Base-by-base conservation (phyloP, 2,797 vertebrate species). In the Malurus splendens region DNA sequence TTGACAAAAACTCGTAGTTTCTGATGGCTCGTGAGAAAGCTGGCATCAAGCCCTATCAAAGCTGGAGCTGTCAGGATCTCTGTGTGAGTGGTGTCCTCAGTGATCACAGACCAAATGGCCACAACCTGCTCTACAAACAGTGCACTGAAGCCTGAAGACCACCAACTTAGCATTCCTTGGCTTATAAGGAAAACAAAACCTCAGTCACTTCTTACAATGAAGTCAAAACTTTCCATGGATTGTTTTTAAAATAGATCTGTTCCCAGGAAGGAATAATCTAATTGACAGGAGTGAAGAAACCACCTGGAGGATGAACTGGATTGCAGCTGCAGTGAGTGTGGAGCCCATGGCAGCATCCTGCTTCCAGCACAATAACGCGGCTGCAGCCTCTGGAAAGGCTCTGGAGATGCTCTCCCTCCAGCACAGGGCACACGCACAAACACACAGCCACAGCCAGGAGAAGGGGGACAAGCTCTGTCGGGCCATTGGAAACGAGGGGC, bases 21-120 rank as follows among this genome's bases (percentile, higher is more conserved):
- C 50, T 72, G 20, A 47, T 84, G 66, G 68, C 36, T 86, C 1
- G 0, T 32, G 30, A 48, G 30, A 70, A 89, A 87, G 75, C n/a
- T 84, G 41, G 12, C 65, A 71, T 80, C 27, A 45, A 66, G 10
- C 25, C 38, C 20, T 45, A 33, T 66, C 72, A 80, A 68, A 87
- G 22, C 42, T 17, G 14, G 50, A 61, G 56, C 10, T 56, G 27
- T 60, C 32, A 82, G 33, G 13, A 28, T 81, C 52, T 45, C 47
- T 72, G 5, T 62, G 36, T 3, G 6, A 61, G 51, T 32, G 25
- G 48, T 32, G 25, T 59, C 30, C 45, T 59, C n/a, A 39, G 56
- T 55, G 45, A 82, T 22, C 60, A 83, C 52, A 82, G 39, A 74
- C 19, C 56, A 89, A 94, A 76, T 51, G 66, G 77, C 38, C 62